Base-by-base conservation (phyloP, 2,113 vertebrate species). In the Cairina moschata region DNA sequence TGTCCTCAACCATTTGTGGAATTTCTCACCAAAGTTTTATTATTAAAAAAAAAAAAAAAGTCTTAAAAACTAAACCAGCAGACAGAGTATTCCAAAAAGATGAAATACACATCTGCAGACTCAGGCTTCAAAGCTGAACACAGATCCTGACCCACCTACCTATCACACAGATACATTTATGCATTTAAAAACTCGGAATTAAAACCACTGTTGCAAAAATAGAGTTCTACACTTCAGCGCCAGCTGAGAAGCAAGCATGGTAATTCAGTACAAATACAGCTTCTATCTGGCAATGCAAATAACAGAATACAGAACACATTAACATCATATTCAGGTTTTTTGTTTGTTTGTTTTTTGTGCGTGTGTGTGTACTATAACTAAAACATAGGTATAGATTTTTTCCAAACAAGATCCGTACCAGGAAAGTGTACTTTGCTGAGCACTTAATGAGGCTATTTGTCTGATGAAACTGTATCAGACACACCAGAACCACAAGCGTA, bases 381-480 rank as follows among this genome's bases (percentile, higher is more conserved):
- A 91, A 29, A 68, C 14, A 54, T 18, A 8, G 73, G 38, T 4
- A 16, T 1, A 23, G 16, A 1, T 42, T 69, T 55, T 65, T 23
- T 77, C 28, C 42, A 69, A 84, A 62, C 9, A 48, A 52, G 46
- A 46, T 74, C 34, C 60, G 81, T 82, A 63, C 9, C 74, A 86
- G 88, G 44, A 38, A 68, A 14, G 22, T 65, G 82, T 54, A 40
- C 40, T 88, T 68, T 60, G 46, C 40, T 21, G 29, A 40, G 31
- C 3, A 0, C 54, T 87, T 87, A 48, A 68, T 79, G 66, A 77
- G 55, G 56, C 83, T 50, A 56, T 81, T 89, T 62, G 17, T 25
- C 89, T 92, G 86, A 88, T 86, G 72, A 94, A 90, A 83, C 93
- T 94, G 92, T 92, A 80, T 76, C 88, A 82, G 74, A 76, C 77